Conservation (phyloP, 2,888 invertebrate genomes). For the Halocaridina rubra region DNA sequence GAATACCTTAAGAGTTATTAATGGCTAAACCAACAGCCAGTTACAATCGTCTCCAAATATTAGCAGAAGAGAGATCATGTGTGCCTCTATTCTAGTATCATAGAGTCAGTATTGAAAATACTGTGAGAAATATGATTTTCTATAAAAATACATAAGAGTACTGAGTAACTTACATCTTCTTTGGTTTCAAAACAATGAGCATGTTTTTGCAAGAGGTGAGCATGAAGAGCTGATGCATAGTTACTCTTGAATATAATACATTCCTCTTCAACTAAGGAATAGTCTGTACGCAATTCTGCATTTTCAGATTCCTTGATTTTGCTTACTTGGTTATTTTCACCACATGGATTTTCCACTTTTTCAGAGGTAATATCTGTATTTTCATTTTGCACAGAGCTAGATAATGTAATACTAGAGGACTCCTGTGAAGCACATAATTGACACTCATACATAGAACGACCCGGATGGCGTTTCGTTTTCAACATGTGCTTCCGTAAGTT, state of each 20-base stretch:
- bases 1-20: no score
- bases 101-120: no score
- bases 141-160: no score
- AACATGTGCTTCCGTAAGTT: conserved; percentile 89
- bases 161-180: conserved; percentile 67
- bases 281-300: no score
- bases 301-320: background rate
- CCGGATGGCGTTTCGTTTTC: conserved; percentile 81
- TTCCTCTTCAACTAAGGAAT: conserved; percentile 17
- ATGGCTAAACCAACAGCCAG: no score
- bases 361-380: background rate
- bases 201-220: conserved; percentile 76
- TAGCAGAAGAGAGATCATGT: no score
- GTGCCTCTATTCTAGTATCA: no score
- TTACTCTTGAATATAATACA: conserved; percentile 73
- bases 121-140: no score
- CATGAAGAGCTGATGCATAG: conserved; percentile 76
- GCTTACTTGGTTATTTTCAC: background rate
- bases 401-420: background rate
- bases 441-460: conserved; percentile 83
- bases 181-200: conserved; percentile 71
- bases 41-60: no score
- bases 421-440: conserved; percentile 72
- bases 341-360: no score
- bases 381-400: background rate